phyloP scores from a whole-genome alignment of 2,888 invertebrate species.

The Troides aeacus region DNA sequence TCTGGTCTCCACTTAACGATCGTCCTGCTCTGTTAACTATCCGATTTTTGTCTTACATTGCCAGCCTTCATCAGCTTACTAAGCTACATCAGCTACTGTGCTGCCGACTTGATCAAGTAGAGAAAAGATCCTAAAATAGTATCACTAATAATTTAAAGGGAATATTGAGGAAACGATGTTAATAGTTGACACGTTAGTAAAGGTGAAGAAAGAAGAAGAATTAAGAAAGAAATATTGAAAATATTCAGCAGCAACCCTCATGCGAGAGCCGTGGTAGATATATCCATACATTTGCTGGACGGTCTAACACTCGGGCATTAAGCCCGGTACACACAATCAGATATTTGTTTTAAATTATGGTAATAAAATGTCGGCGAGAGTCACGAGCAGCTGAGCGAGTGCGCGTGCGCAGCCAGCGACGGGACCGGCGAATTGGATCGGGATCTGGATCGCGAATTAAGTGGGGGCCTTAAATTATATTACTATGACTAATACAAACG shows the following conservation, averaged over 20 bases:
- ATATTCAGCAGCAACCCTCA: slow-evolving; percentile 5
- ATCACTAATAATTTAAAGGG: no score
- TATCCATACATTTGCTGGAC: slow-evolving; percentile 58
- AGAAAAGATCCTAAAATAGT: no score
- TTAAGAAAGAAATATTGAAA: neutral
- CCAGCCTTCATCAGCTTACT: no score
- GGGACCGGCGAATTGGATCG: slow-evolving; percentile 65
- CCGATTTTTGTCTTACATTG: no score
- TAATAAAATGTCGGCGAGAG: slow-evolving; percentile 80
- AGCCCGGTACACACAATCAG: slow-evolving; percentile 79
- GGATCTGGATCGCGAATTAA: slow-evolving; percentile 46
- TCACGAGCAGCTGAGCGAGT: slow-evolving; percentile 70
- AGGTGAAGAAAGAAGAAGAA: no score
- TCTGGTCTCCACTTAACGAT: no score
- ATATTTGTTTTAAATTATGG: slow-evolving; percentile 82
- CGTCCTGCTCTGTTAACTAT: no score
- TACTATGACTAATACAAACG: slow-evolving; percentile 35
- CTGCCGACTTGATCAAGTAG: no score
- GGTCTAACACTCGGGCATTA: slow-evolving; percentile 75
- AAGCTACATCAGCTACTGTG: no score
- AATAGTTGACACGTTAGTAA: no score
- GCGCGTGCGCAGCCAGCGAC: slow-evolving; percentile 56
- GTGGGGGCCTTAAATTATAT: slow-evolving; percentile 32
- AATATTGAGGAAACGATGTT: no score
- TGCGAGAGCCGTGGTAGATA: slow-evolving; percentile 32